Base-by-base conservation (phyloP, 2,113 vertebrate species). In the Chaetops frenatus region DNA sequence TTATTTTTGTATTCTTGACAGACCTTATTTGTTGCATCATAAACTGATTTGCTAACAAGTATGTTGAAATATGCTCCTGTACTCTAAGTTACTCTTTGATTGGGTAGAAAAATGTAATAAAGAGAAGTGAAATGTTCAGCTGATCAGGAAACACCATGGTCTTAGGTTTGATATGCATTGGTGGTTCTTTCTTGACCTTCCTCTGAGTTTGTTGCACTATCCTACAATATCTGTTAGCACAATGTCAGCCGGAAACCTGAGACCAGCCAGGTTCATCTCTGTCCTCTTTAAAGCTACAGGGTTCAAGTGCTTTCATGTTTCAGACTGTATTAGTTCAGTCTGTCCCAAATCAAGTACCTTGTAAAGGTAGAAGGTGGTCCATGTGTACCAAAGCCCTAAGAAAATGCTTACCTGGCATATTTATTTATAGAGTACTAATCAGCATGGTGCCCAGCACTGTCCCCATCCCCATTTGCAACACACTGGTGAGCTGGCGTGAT, bases 351-450 rank as follows among this genome's bases (percentile, higher is more conserved):
- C 79, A 90, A 93, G 45, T 83, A 40, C 70, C 36, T 78, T 89
- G 35, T 81, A 86, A 86, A 38, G 38, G 11, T 38, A 81, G 67
- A 90, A 92, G 35, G 62, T 22, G 86, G 48, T 19, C 51, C 27
- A 7, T n/a, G 48, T 86, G 73, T 64, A 36, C 50, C 72, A 81
- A 40, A 74, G 47, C 62, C 51, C 54, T 69, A 70, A 84, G 69
- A 77, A 92, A 61, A 44, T 86, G 80, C 86, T 89, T 90, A 54
- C 81, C 72, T 88, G 57, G 44, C 27, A 5, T 90, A 53, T 88
- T 80, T 96, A 88, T 95, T 94, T 93, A 51, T 71, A 88, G 69
- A 72, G n/a, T 72, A 66, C 61, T 92, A 73, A 78, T 90, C 77
- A 29, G 65, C 15, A 2, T 22, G 29, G n/a, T 86, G 54, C 27